Evolutionary conservation across 2,888 invertebrate species (phyloP).

Genomic region (Trypoxylon attenuatum): DNA sequence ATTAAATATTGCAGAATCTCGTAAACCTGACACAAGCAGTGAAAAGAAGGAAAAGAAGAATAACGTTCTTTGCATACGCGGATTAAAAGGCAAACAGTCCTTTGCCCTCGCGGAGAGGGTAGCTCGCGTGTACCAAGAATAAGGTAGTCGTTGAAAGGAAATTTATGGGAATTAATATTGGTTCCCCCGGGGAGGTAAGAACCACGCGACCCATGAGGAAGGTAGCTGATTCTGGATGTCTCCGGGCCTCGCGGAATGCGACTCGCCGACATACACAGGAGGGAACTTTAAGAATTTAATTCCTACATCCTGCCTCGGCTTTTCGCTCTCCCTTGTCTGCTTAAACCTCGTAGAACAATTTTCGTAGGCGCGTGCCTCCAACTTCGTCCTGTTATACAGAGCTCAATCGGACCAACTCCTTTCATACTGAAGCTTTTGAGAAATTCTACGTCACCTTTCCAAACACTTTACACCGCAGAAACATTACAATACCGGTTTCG

Average conservation of each 20-base stretch:
- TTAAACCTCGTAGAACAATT: background rate
- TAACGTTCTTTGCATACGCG: constrained; percentile 72
- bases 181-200: constrained; percentile 62
- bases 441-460: too few relatives aligned
- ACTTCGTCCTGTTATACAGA: too few relatives aligned
- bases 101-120: constrained; percentile 32
- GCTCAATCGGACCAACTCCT: too few relatives aligned
- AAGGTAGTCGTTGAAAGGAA: constrained; percentile 71
- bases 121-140: constrained; percentile 40
- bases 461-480: too few relatives aligned
- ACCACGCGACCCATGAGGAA: constrained; percentile 19
- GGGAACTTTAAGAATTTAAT: constrained; percentile 75
- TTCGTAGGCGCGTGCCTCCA: too few relatives aligned
- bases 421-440: too few relatives aligned
- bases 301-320: constrained; percentile 57
- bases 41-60: constrained; percentile 59
- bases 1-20: constrained; percentile 35
- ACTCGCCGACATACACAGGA: constrained; percentile 70
- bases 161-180: constrained; percentile 75
- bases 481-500: too few relatives aligned
- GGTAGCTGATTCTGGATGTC: constrained; percentile 52
- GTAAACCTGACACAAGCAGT: constrained; percentile 9
- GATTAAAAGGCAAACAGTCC: constrained; percentile 72
- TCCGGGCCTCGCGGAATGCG: constrained; percentile 72
- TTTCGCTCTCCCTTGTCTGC: background rate